phyloP scores from a whole-genome alignment of 2,888 invertebrate species.

The Campaea margaritaria region DNA sequence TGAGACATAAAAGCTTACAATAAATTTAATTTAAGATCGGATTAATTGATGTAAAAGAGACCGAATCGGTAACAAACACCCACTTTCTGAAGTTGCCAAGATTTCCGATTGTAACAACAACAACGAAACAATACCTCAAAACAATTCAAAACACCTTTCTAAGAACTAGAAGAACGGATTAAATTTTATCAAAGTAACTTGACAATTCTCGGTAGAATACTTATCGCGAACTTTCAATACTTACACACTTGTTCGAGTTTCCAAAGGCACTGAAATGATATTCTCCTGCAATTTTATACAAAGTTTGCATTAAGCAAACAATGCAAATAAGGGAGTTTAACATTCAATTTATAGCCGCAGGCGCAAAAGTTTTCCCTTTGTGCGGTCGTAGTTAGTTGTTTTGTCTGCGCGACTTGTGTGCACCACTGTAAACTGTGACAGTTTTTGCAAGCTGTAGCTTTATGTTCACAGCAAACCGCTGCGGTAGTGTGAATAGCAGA shows the following conservation, averaged over 20 bases:
- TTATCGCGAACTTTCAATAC: constrained; percentile 34
- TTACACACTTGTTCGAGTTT: constrained; percentile 39
- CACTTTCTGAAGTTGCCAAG: constrained; percentile 1
- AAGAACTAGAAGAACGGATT: constrained; percentile 16
- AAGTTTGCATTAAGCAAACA: constrained; percentile 47
- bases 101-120: constrained; percentile 11
- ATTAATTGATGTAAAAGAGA: constrained; percentile 20
- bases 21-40: constrained; percentile 11
- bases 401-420: constrained; percentile 46
- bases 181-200: constrained; percentile 20
- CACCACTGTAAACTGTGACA: constrained; percentile 46
- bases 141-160: constrained; percentile 18
- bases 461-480: constrained; percentile 41
- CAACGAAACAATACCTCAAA: constrained; percentile 15
- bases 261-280: constrained; percentile 33
- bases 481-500: constrained; percentile 52
- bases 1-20: no score
- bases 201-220: constrained; percentile 21
- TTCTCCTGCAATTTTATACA: constrained; percentile 46
- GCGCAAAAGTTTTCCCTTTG: constrained; percentile 57
- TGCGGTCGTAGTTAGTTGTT: constrained; percentile 50
- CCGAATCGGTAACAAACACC: not conserved
- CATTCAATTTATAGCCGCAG: constrained; percentile 65
- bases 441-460: constrained; percentile 50
- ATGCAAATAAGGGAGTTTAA: constrained; percentile 65